These are phyloP conservation scores for western clawed frog (Xenopus tropicalis) DNA, from an alignment of 2,113 vertebrate species.

Conservation along the genomic window UCB_Xtro_10.0 CM004443.2:16874501-16875000, in stretches of 20 bases:
- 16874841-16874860: slow-evolving; percentile 53
- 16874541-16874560: slow-evolving; percentile 92
- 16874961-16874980: too few relatives aligned
- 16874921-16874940: too few relatives aligned
- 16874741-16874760: too few relatives aligned
- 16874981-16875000: too few relatives aligned
- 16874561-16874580: slow-evolving; percentile 93
- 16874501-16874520: slow-evolving; percentile 95
- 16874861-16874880: slow-evolving; percentile 70
- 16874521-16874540: slow-evolving; percentile 97
- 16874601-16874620: slow-evolving; percentile 89
- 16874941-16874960: too few relatives aligned
- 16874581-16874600: slow-evolving; percentile 95
- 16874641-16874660: slow-evolving; percentile 66
- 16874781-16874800: slow-evolving; percentile 23
- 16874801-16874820: slow-evolving; percentile 67
- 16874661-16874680: slow-evolving; percentile 51
- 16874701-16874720: too few relatives aligned
- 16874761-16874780: neutral
- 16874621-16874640: slow-evolving; percentile 79
- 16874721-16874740: too few relatives aligned
- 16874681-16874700: too few relatives aligned
- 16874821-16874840: slow-evolving; percentile 47
- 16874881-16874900: slow-evolving; percentile 59
- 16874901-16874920: too few relatives aligned